Evolutionary conservation across 2,113 vertebrate species (phyloP), one percentile per base, ranked within the genome.

Genomic region (Sula dactylatra): DNA sequence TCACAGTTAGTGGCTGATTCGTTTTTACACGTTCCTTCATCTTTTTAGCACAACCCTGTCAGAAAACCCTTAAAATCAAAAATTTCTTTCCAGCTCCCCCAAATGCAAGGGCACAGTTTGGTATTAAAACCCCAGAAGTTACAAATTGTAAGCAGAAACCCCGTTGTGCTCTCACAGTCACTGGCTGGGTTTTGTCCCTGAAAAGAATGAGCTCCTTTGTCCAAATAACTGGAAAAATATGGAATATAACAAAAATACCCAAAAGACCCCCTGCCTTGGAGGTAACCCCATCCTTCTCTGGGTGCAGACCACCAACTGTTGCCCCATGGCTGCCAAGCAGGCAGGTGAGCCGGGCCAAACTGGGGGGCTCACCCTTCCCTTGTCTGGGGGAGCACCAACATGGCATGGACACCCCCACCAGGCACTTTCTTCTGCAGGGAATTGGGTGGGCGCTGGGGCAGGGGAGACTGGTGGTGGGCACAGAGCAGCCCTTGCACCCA

Each of bases 401-500:
- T 0, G 0, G 36, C 3, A 0, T 0, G 1, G 42, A 64, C 21
- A 31, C 9, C 38, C 13, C 16, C 18, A 8, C 27, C 52, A 47
- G 47, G 29, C n/a, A 64, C 13, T 50, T 58, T 27, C 16, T 72
- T 26, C 50, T 45, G 25, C 42, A 32, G 56, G 61, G 26, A 45
- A 58, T 1, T 14, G 49, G 44, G 34, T 31, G 16, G 32, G 22
- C 4, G 0, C 29, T 40, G 67, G 24, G 24, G 24, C 36, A 32
- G 20, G 7, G 13, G 25, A 71, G 59, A 29, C 50, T 71, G 45
- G 29, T 7, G 52, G 22, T 38, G 58, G 19, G 36, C 47, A 54
- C 72, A 87, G 55, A 74, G 31, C 26, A 66, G 40, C 18, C 69
- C 20, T 52, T 74, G 29, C 27, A 1, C n/a, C 70, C 10, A 1